Evolutionary conservation across 2,888 invertebrate genomes (phyloP), one percentile per base, ranked within the genome.

Genomic region (Ypsolopha sequella): DNA sequence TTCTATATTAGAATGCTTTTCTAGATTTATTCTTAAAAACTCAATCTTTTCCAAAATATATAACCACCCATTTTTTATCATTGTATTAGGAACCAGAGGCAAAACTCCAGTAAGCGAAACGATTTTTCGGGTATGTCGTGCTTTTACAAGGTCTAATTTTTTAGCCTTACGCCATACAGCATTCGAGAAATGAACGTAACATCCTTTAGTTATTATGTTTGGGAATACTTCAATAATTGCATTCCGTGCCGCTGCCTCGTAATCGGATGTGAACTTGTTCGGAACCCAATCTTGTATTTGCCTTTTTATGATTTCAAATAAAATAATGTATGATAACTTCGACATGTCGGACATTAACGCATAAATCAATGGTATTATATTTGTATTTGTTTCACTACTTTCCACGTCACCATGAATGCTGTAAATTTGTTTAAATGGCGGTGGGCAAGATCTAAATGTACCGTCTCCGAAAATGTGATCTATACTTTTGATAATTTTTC

Each of bases 401-500:
- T 39, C 41, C 6, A 36, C 33, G 39, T 51, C 51, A 24, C 10
- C 46, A 34, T 51, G 51, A 33, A 45, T 51, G 7, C 6, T 43
- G 46, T 24, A 51, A 6, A 51, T 13, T 11, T 51, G 50, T 6
- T 3, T 1, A 44, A 51, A 46, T 33, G 46, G 46, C 34, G 7
- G 10, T 38, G 38, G 46, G 36, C 24, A 43, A 36, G 36, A 4
- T 35, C 44, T 11, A n/a, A 34, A 35, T 13, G 50, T 50, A 11
- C 51, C 51, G 13, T 46, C 51, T 24, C 45, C 45, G n/a, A 46
- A 51, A 34, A 33, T 38, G 6, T n/a, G 43, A 11, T 7, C 11
- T 51, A 9, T 36, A 13, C 7, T 14, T 10, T 41, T 33, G 39
- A 43, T 48, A 46, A 41, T 36, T 45, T 51, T 39, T 44, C 50